Conservation (phyloP, 2,113 vertebrate species). For the Terrapene triunguis region DNA sequence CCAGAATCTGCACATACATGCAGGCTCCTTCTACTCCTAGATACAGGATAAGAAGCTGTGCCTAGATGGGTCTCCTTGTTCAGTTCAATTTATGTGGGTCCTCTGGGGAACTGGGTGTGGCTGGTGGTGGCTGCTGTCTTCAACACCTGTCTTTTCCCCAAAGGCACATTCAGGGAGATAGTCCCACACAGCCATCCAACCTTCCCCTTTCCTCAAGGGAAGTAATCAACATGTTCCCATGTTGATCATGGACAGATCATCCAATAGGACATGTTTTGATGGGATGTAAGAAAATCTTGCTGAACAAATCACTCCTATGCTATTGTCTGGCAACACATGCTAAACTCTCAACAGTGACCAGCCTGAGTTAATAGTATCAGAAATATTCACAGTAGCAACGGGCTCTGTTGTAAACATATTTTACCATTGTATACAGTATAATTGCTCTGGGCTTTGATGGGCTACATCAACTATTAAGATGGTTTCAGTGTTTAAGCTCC, state of each 20-base stretch:
- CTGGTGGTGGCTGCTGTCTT: constrained; percentile 56
- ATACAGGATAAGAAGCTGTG: constrained; percentile 66
- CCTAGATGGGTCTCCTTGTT: constrained; percentile 70
- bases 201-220: constrained; percentile 50
- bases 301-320: neutral
- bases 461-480: constrained; percentile 21
- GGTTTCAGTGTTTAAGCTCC: neutral
- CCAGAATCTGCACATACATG: constrained; percentile 44
- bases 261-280: constrained; percentile 63
- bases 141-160: constrained; percentile 55
- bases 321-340: constrained; percentile 26
- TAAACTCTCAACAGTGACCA: constrained; percentile 28
- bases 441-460: neutral
- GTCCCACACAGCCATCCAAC: constrained; percentile 63
- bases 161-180: constrained; percentile 59
- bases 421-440: constrained; percentile 10
- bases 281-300: constrained; percentile 54
- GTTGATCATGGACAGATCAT: constrained; percentile 53
- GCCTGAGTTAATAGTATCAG: neutral
- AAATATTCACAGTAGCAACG: neutral
- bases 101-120: constrained; percentile 60
- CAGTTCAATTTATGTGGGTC: constrained; percentile 73
- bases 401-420: neutral
- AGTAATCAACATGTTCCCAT: neutral
- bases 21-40: constrained; percentile 47